Evolutionary conservation across 1,140 invertebrate species (phyloP).

Genomic region (Drosophila guanche): DNA sequence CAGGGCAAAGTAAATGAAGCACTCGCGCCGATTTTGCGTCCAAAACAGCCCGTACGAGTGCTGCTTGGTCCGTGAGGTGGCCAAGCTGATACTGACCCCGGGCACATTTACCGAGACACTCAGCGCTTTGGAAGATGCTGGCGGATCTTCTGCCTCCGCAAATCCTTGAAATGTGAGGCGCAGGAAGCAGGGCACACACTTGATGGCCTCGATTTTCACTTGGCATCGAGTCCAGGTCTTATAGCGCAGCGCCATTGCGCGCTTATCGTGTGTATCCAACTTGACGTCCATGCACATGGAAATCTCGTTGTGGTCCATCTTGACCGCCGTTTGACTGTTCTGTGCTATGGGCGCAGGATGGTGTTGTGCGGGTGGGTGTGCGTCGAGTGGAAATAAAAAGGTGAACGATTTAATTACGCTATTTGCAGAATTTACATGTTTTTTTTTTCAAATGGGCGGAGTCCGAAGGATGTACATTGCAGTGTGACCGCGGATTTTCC

Average conservation of each 20-base stretch:
- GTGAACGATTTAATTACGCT: slow-evolving; percentile 21
- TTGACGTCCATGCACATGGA: slow-evolving; percentile 81
- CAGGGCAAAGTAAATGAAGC: slow-evolving; percentile 79
- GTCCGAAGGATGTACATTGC: background rate
- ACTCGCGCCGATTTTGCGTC: slow-evolving; percentile 81
- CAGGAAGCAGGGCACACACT: slow-evolving; percentile 79
- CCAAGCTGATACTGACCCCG: slow-evolving; percentile 69
- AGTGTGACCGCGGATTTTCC: too few species aligned
- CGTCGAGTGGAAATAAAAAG: slow-evolving; percentile 56
- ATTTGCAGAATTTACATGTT: slow-evolving; percentile 30
- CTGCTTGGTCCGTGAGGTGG: slow-evolving; percentile 77
- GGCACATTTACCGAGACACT: slow-evolving; percentile 79
- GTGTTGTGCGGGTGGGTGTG: slow-evolving; percentile 23
- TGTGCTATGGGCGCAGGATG: slow-evolving; percentile 3
- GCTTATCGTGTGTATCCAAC: slow-evolving; percentile 80
- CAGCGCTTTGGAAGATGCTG: slow-evolving; percentile 31
- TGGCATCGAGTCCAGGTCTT: slow-evolving; percentile 76
- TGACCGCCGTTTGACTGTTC: slow-evolving; percentile 4
- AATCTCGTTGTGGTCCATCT: slow-evolving; percentile 80
- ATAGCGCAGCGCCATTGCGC: slow-evolving; percentile 67
- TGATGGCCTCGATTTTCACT: slow-evolving; percentile 83
- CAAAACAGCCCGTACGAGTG: slow-evolving; percentile 79
- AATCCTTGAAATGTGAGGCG: slow-evolving; percentile 63
- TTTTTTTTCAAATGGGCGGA: slow-evolving; percentile 40
- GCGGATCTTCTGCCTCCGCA: slow-evolving; percentile 14